phyloP scores from a whole-genome alignment of 1,140 invertebrate species.

The Cotesia chilonis region DNA sequence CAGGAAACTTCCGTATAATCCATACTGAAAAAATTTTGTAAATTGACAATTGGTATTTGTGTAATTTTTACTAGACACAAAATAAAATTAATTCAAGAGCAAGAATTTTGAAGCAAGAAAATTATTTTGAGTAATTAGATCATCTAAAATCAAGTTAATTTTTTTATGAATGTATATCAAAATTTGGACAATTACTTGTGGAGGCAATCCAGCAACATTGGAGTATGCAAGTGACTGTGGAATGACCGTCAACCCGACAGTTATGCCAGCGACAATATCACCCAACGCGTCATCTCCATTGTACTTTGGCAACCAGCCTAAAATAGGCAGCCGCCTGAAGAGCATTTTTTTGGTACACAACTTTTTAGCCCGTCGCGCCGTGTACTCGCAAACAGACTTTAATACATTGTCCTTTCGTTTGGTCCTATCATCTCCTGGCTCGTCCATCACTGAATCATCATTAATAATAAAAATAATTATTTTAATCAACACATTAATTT shows the following conservation, averaged over 20 bases:
- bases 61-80: not conserved
- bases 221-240: constrained; percentile 86
- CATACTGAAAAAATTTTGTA: constrained; percentile 70
- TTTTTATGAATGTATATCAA: too few relatives aligned
- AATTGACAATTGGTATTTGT: constrained; percentile 39
- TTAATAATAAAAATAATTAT: not conserved
- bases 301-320: constrained; percentile 79
- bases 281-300: constrained; percentile 73
- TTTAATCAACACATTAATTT: not conserved
- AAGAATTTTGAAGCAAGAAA: too few relatives aligned
- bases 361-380: constrained; percentile 53
- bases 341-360: constrained; percentile 73
- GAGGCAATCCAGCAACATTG: constrained; percentile 80
- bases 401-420: constrained; percentile 52
- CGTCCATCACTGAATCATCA: constrained; percentile 57
- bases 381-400: constrained; percentile 49
- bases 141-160: too few relatives aligned
- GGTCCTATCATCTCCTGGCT: constrained; percentile 49
- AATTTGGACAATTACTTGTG: constrained; percentile 66
- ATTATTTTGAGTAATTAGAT: too few relatives aligned
- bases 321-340: constrained; percentile 75
- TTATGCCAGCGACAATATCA: constrained; percentile 85
- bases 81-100: too few relatives aligned
- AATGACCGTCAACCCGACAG: constrained; percentile 86
- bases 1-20: constrained; percentile 90